phyloP scores from a whole-genome alignment of 2,888 invertebrate genomes.

The Drosophila anomalipes region DNA sequence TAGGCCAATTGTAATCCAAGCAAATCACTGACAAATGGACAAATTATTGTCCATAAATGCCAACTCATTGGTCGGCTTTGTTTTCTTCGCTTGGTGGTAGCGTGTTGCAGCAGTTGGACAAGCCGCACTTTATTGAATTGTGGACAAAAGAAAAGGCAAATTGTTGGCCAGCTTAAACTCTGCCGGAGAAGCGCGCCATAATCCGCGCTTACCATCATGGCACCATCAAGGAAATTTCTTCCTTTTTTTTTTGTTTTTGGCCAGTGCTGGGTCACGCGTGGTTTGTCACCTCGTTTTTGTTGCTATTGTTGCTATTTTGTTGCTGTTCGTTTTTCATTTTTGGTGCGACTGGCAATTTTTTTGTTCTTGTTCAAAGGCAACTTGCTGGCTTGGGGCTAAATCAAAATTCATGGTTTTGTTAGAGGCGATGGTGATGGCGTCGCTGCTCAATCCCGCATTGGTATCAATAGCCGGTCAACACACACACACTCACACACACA shows the following conservation, averaged over 20 bases:
- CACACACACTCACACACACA: conserved; percentile 11
- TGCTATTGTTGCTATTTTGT: conserved; percentile 29
- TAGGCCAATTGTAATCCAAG: background rate
- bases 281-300: conserved; percentile 72
- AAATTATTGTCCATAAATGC: background rate
- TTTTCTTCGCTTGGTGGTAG: conserved; percentile 5
- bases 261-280: conserved; percentile 58
- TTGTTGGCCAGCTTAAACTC: conserved; percentile 36
- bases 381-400: conserved; percentile 64
- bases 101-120: conserved; percentile 10
- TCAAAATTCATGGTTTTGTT: conserved; percentile 84
- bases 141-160: background rate
- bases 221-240: conserved; percentile 44
- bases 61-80: background rate
- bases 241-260: background rate
- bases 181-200: conserved; percentile 66
- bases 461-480: conserved; percentile 68
- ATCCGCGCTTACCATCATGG: conserved; percentile 64
- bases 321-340: conserved; percentile 1
- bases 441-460: conserved; percentile 53
- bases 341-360: conserved; percentile 30
- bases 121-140: conserved; percentile 30
- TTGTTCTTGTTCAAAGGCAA: conserved; percentile 10
- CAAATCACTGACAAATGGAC: background rate
- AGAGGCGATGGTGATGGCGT: conserved; percentile 32